Conservation (phyloP, 1,140 invertebrate genomes). For the Habropoda laboriosa region DNA sequence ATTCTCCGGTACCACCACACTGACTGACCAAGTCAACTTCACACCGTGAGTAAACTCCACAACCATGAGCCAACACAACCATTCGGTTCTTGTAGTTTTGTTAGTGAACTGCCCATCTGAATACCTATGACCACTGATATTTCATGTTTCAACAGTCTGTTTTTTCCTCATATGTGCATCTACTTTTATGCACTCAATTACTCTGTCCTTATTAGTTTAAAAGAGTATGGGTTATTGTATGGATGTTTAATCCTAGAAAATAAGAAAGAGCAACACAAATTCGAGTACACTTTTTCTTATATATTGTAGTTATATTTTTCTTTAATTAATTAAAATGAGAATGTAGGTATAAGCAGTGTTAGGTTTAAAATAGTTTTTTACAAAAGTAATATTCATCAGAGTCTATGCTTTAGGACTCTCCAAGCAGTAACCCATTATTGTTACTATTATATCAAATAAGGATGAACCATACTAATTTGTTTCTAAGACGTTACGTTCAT, state of each 20-base stretch:
- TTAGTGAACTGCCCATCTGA: slow-evolving; percentile 69
- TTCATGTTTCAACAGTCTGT: slow-evolving; percentile 67
- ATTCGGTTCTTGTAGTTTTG: slow-evolving; percentile 75
- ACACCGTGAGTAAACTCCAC: slow-evolving; percentile 79
- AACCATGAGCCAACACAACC: slow-evolving; percentile 70
- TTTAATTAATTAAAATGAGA: too few relatives aligned
- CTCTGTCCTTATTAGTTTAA: slow-evolving; percentile 64
- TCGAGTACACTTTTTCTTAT: slow-evolving; percentile 16
- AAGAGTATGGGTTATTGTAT: slow-evolving; percentile 68
- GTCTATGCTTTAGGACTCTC: slow-evolving; percentile 31
- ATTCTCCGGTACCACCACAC: slow-evolving; percentile 78
- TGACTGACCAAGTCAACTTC: slow-evolving; percentile 78
- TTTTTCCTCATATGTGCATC: slow-evolving; percentile 69
- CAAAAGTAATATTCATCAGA: neutral
- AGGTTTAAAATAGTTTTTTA: neutral
- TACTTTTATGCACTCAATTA: slow-evolving; percentile 69
- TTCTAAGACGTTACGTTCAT: slow-evolving; percentile 67
- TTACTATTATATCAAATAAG: slow-evolving; percentile 59
- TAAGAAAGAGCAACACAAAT: neutral
- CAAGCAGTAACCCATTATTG: slow-evolving; percentile 69
- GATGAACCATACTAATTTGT: slow-evolving; percentile 70
- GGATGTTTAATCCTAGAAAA: slow-evolving; percentile 37
- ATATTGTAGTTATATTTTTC: neutral
- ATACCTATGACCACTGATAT: slow-evolving; percentile 69
- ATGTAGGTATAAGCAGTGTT: neutral